These are phyloP conservation scores for Myocastor coypus DNA, from an alignment of 2,113 vertebrate species.

Conservation along the genomic window DNA sequence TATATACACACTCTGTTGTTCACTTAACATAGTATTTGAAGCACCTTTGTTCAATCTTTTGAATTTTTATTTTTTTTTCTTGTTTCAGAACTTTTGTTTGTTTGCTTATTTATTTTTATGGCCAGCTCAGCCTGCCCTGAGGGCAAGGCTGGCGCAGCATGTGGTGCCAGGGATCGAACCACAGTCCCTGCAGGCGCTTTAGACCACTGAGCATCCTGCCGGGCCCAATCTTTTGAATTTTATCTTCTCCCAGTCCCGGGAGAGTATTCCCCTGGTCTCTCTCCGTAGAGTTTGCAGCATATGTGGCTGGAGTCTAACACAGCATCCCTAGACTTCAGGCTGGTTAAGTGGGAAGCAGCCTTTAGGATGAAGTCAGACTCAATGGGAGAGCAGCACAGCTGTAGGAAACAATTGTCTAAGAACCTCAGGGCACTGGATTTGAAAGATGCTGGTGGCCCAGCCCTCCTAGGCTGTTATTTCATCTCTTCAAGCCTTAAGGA, in stretches of 20 bases:
- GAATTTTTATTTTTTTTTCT: no score
- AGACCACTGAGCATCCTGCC: no score
- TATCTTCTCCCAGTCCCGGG: conserved; percentile 10
- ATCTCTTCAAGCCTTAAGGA: not conserved
- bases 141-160: no score
- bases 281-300: not conserved
- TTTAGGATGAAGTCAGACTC: conserved; percentile 29
- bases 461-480: not conserved
- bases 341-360: not conserved
- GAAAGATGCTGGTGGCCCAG: not conserved
- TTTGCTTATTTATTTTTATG: no score
- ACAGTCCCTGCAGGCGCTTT: no score
- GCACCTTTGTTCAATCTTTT: conserved; percentile 45
- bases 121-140: no score
- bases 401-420: not conserved
- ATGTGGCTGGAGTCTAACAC: not conserved
- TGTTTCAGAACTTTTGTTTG: no score
- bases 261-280: conserved; percentile 36
- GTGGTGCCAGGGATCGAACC: no score
- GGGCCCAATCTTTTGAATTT: conserved; percentile 34
- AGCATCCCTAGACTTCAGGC: not conserved
- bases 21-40: conserved; percentile 61
- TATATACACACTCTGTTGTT: not conserved
- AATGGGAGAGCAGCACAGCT: conserved; percentile 18
- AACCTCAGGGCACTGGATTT: conserved; percentile 5